Conservation (phyloP, 2,888 invertebrate species). For the Drosophila maculinotata region DNA sequence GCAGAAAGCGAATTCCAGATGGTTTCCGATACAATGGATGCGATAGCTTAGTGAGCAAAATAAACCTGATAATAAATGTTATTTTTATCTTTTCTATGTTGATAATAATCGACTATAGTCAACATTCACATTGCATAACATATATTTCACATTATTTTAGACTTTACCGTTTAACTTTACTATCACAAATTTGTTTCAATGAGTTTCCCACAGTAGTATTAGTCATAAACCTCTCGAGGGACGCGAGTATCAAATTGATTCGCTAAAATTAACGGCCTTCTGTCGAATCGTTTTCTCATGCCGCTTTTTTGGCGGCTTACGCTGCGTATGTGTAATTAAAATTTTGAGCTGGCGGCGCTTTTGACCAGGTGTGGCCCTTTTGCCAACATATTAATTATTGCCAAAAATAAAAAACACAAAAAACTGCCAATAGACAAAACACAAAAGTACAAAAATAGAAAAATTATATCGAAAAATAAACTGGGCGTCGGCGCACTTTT, state of each 20-base stretch:
- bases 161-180: conserved; percentile 1
- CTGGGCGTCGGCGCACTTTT: conserved; percentile 56
- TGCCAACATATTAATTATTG: conserved; percentile 71
- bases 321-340: conserved; percentile 67
- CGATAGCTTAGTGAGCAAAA: conserved; percentile 3
- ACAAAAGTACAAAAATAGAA: conserved; percentile 14
- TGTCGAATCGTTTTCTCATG: conserved; percentile 49
- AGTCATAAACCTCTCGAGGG: conserved; percentile 34
- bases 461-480: conserved; percentile 33
- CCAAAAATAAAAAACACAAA: conserved; percentile 12
- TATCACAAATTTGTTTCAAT: conserved; percentile 13
- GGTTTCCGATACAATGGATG: conserved; percentile 25
- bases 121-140: conserved; percentile 6
- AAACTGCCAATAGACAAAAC: conserved; percentile 14
- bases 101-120: background rate
- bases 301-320: conserved; percentile 38
- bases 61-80: background rate
- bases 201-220: conserved; percentile 37
- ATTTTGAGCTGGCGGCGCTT: conserved; percentile 65
- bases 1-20: conserved; percentile 29
- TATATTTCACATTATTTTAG: conserved; percentile 1
- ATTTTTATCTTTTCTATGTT: background rate
- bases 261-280: conserved; percentile 58
- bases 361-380: conserved; percentile 77
- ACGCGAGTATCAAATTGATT: conserved; percentile 54